Percentiles rank a stretch among this genome's conserved stretches.
These are phyloP conservation scores for Drosophila carrolli DNA, from an alignment of 1,140 invertebrate species.

Conservation along the genomic window DNA sequence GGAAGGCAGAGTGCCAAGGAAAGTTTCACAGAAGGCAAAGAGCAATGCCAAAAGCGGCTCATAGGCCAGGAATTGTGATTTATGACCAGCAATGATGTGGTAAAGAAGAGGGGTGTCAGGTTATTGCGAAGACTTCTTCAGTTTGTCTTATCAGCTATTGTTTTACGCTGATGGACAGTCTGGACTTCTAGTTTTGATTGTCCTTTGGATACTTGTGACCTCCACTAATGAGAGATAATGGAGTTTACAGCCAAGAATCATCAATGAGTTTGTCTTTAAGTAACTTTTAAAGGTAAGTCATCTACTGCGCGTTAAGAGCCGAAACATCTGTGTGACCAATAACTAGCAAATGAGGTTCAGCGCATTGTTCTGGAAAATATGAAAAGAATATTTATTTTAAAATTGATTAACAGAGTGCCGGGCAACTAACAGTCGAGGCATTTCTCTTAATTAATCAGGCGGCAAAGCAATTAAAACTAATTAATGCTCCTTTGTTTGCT, in stretches of 20 bases:
- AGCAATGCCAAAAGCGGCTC: slow-evolving; percentile 35
- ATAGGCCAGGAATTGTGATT: slow-evolving; percentile 50
- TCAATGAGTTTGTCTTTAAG: not conserved
- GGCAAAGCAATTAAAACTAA: no score
- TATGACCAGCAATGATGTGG: slow-evolving; percentile 33
- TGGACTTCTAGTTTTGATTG: not conserved
- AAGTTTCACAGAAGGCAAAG: slow-evolving; percentile 53
- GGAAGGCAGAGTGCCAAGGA: slow-evolving; percentile 42
- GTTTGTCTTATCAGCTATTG: not conserved
- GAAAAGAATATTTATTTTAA: no score
- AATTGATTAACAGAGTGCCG: no score
- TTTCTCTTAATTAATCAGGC: no score
- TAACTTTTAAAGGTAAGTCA: not conserved
- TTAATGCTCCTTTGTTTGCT: no score
- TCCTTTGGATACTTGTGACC: no score
- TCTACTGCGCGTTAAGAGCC: no score
- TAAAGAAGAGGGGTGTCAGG: slow-evolving; percentile 9
- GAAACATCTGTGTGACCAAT: no score
- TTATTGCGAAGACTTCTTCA: not conserved
- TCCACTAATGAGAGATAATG: not conserved
- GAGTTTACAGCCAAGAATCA: not conserved
- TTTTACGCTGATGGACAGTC: not conserved
- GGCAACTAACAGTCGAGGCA: no score
- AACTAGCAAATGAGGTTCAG: no score
- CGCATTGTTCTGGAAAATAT: no score